Evolutionary conservation across 2,113 vertebrate species (phyloP).

Genomic region (Mobula birostris): DNA sequence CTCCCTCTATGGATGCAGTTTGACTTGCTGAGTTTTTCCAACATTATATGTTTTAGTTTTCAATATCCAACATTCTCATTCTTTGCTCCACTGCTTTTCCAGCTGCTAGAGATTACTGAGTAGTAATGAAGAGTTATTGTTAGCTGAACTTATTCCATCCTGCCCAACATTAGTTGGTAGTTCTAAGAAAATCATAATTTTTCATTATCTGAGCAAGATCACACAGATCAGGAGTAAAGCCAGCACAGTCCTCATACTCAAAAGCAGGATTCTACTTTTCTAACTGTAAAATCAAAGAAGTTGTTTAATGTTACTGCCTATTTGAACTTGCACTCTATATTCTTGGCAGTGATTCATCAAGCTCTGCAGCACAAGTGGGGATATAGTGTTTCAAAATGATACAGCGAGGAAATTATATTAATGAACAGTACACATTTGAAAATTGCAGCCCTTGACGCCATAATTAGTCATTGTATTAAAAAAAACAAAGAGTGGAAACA

Average conservation of each 20-base stretch:
- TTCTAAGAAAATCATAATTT: background rate
- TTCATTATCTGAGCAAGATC: background rate
- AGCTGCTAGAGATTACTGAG: background rate
- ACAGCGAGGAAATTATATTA: background rate
- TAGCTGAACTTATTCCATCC: background rate
- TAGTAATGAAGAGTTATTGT: background rate
- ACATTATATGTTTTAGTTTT: too few relatives aligned
- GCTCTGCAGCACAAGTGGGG: background rate
- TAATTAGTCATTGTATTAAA: constrained; percentile 2
- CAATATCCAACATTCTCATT: too few relatives aligned
- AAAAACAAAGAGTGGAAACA: background rate
- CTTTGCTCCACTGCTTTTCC: background rate
- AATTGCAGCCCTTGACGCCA: background rate
- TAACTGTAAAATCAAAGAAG: background rate
- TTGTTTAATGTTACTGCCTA: background rate
- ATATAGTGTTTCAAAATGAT: background rate
- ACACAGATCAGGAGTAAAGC: background rate
- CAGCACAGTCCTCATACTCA: background rate
- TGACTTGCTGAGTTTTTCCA: too few relatives aligned
- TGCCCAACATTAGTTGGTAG: background rate
- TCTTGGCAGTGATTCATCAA: background rate
- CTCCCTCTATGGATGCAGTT: too few relatives aligned
- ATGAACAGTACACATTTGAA: background rate
- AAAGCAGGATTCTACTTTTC: background rate
- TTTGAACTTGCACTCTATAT: background rate